Conservation (phyloP, 37 sponge, comb jelly and placozoan species). For the Petrosia ficiformis region DNA sequence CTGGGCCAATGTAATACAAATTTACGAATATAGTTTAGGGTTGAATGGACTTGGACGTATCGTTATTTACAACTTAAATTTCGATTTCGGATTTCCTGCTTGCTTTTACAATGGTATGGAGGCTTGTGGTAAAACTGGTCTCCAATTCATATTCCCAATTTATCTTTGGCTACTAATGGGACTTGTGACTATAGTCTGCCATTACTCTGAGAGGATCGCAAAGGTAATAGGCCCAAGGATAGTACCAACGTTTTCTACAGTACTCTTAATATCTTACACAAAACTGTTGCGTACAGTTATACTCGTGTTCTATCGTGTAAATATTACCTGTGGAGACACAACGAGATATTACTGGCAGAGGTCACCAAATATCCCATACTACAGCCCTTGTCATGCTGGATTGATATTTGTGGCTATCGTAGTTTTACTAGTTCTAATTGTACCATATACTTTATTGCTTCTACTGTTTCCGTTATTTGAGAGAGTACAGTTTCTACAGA, state of each 20-base stretch:
- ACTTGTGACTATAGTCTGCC: background rate
- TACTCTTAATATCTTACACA: background rate
- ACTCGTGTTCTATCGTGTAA: background rate
- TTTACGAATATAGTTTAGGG: background rate
- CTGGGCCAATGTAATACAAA: background rate
- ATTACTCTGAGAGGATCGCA: background rate
- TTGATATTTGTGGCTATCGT: background rate
- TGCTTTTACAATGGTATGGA: background rate
- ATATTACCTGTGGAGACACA: background rate
- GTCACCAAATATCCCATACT: background rate
- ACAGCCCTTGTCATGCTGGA: background rate
- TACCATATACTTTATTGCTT: slow-evolving; percentile 3
- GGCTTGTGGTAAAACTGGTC: background rate
- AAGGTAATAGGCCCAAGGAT: background rate
- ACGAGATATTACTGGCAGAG: background rate
- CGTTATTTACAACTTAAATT: background rate
- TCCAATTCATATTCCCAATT: background rate
- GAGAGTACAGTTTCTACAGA: too few relatives aligned
- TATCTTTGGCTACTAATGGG: background rate
- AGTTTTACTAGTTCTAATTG: background rate
- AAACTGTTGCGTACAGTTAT: background rate
- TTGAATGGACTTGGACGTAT: background rate
- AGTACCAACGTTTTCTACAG: background rate
- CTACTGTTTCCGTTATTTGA: background rate
- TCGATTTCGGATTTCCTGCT: background rate